Base-by-base conservation (phyloP, 2,113 vertebrate species). In the Balaenoptera acutorostrata region DNA sequence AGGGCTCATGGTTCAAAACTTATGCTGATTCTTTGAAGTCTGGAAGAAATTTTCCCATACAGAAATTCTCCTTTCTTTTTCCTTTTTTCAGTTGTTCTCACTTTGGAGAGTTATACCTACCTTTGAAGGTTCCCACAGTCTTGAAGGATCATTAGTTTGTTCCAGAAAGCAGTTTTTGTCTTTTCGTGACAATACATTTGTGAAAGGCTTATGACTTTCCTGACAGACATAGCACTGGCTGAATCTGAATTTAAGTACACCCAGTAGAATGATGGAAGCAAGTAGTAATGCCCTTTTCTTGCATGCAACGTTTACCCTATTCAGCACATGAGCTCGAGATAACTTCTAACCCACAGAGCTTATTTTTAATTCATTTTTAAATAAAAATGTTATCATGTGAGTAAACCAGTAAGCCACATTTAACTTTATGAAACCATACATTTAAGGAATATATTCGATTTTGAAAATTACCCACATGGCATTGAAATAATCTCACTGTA, bases 281-380 rank as follows among this genome's bases (percentile, higher is more conserved):
- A 71, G 68, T 3, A 87, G 90, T 68, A 77, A 80, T 71, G 81
- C 31, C 78, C 77, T 72, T 97, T 93, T 23, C 95, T 93, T 88
- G 33, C 41, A 88, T 59, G 8, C 68, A 74, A 44, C 95, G 84
- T 90, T 96, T 95, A 94, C 57, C 55, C 55, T 96, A 9, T 63
- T 64, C 21, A 78, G 87, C 23, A 94, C 46, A 49, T 44, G 25
- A 31, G 52, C 59, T 97, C 68, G 52, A 97, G 83, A 92, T 94
- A 71, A 97, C 36, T 97, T 95, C 49, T 78, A 12, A 94, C 74
- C 41, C 92, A 18, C 39, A 91, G 86, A 93, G 82, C 23, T 97
- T 97, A 96, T 81, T 87, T 95, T 97, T 96, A 97, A 95, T 92
- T 98, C 0, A 5, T 87, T 98, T 97, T 96, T 93, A 97, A 97